These are phyloP conservation scores for Podarcis raffonei DNA, from an alignment of 2,113 vertebrate genomes.

Conservation along the genomic window DNA sequence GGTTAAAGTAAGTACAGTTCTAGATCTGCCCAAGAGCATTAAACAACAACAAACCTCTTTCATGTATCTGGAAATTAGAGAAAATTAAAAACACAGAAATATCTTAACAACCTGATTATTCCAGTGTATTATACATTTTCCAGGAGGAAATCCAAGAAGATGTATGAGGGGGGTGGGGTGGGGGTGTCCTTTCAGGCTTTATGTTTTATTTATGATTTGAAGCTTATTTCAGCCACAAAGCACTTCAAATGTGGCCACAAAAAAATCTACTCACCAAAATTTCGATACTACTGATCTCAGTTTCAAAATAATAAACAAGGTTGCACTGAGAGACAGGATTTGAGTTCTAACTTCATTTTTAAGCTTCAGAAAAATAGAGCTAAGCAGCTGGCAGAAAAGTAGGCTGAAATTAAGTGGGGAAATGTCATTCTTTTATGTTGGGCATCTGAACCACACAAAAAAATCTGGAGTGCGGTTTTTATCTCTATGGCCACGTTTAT, in stretches of 20 bases:
- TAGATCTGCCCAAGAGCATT: background rate
- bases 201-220: slow-evolving; percentile 28
- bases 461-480: slow-evolving; percentile 8
- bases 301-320: background rate
- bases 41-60: background rate
- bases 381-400: background rate
- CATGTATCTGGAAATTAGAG: slow-evolving; percentile 22
- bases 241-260: background rate
- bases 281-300: background rate
- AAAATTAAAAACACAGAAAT: background rate
- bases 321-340: background rate
- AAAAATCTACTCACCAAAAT: background rate
- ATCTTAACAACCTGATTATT: background rate
- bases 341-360: background rate
- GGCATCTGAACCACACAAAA: background rate
- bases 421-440: background rate
- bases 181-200: background rate
- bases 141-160: background rate
- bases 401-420: background rate
- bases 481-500: background rate
- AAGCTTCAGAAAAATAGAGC: slow-evolving; percentile 6
- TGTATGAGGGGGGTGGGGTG: background rate
- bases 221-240: background rate
- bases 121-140: background rate
- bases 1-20: background rate